These are phyloP conservation scores for Lucinisca nassula DNA, from an alignment of 2,888 invertebrate species.

Conservation along the genomic window DNA sequence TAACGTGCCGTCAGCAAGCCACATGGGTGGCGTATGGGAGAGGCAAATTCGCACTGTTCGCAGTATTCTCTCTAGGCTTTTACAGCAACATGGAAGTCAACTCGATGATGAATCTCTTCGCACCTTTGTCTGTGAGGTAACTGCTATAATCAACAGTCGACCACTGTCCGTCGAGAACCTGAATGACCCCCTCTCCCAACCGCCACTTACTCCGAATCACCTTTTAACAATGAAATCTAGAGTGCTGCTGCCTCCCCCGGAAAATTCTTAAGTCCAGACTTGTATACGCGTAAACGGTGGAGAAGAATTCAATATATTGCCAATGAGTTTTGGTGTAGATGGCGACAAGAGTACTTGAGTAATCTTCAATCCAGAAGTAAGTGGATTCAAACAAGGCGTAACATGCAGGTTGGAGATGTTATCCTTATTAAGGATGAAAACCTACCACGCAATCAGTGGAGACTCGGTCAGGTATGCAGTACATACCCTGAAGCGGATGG, in stretches of 20 bases:
- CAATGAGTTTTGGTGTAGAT: background rate
- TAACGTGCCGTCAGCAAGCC: conserved; percentile 73
- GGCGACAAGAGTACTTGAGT: background rate
- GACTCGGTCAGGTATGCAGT: background rate
- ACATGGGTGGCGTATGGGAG: conserved; percentile 77
- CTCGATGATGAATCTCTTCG: conserved; percentile 56
- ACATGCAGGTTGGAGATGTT: conserved; percentile 6
- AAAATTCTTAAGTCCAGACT: conserved; percentile 40
- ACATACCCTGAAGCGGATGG: background rate
- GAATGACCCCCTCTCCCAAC: conserved; percentile 18
- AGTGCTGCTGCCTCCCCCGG: conserved; percentile 59
- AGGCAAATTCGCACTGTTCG: conserved; percentile 71
- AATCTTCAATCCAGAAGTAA: background rate
- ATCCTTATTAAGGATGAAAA: conserved; percentile 6
- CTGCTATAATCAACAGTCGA: conserved; percentile 22
- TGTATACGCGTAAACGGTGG: conserved; percentile 46
- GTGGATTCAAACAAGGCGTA: background rate
- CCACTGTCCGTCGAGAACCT: conserved; percentile 47
- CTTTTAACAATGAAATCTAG: conserved; percentile 14
- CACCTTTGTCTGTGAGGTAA: conserved; percentile 64
- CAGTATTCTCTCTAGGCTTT: conserved; percentile 58
- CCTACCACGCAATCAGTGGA: background rate
- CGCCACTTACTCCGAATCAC: conserved; percentile 33
- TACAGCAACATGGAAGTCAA: conserved; percentile 14
- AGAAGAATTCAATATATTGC: background rate